phyloP scores from a whole-genome alignment of 2,888 invertebrate species.

The Sinohyriopsis cumingii region DNA sequence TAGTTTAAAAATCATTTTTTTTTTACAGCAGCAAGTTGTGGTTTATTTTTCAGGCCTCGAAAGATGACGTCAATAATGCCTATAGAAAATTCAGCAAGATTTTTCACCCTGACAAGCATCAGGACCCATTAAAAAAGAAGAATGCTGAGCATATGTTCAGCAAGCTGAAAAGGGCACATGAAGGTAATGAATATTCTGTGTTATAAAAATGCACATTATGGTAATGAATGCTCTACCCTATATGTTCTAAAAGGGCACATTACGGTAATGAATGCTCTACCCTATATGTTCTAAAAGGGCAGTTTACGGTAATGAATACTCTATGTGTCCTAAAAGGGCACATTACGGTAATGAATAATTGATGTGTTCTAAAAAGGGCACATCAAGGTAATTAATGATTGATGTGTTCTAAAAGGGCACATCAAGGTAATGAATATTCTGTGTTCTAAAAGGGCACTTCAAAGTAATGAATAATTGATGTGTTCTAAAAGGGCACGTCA shows the following conservation, averaged over 20 bases:
- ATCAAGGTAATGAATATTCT: slow-evolving; percentile 80
- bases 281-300: slow-evolving; percentile 80
- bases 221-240: background rate
- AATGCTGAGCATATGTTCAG: slow-evolving; percentile 91
- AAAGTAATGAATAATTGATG: slow-evolving; percentile 74
- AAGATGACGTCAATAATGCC: slow-evolving; percentile 93
- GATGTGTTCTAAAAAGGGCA: no score
- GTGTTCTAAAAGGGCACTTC: background rate
- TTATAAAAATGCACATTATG: background rate
- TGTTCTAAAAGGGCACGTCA: no score
- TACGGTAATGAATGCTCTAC: no score
- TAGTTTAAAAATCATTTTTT: no score
- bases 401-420: slow-evolving; percentile 81
- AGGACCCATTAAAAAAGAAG: slow-evolving; percentile 82
- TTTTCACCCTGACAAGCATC: slow-evolving; percentile 98
- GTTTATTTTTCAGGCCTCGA: slow-evolving; percentile 81
- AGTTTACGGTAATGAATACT: slow-evolving; percentile 82
- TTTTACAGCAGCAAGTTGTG: background rate
- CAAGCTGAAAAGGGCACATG: slow-evolving; percentile 90
- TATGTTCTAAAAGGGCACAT: no score
- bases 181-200: slow-evolving; percentile 76
- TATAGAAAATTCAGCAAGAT: slow-evolving; percentile 92
- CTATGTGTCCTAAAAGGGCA: background rate
- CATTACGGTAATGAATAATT: background rate
- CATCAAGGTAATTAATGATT: no score